Conservation (phyloP, 2,113 vertebrate genomes). For the Oryzias curvinotus region DNA sequence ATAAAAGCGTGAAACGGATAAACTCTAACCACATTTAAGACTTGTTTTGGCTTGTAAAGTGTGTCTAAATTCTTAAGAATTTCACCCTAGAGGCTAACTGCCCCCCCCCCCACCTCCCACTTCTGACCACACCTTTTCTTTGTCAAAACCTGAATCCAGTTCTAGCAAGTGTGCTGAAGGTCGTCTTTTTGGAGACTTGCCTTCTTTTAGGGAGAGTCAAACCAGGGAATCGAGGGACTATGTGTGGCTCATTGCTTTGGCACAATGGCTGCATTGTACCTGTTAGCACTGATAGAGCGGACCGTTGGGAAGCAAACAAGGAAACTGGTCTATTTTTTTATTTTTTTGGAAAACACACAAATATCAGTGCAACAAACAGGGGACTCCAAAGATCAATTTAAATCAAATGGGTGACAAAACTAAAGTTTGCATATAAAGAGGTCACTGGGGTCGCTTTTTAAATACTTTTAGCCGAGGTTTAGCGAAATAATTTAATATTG, state of each 20-base stretch:
- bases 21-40: background rate
- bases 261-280: background rate
- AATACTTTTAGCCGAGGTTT: no score
- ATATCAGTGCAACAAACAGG: no score
- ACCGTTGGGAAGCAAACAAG: background rate
- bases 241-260: no score
- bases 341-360: no score
- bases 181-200: no score
- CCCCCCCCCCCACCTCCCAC: background rate
- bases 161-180: background rate
- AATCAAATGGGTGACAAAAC: no score
- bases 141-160: conserved; percentile 16
- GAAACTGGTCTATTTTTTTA: background rate
- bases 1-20: background rate
- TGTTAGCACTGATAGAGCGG: background rate
- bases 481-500: no score
- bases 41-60: background rate
- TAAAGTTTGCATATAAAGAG: no score
- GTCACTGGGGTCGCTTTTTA: no score
- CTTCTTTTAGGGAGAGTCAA: no score
- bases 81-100: conserved; percentile 1
- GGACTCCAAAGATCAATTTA: no score
- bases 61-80: conserved; percentile 10
- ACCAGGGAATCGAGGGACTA: background rate
- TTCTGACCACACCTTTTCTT: background rate